A percentile compares a stretch with the other conserved stretches of the same genome.
phyloP scores from a whole-genome alignment of 2,797 vertebrate species.

The Macropodus opercularis region DNA sequence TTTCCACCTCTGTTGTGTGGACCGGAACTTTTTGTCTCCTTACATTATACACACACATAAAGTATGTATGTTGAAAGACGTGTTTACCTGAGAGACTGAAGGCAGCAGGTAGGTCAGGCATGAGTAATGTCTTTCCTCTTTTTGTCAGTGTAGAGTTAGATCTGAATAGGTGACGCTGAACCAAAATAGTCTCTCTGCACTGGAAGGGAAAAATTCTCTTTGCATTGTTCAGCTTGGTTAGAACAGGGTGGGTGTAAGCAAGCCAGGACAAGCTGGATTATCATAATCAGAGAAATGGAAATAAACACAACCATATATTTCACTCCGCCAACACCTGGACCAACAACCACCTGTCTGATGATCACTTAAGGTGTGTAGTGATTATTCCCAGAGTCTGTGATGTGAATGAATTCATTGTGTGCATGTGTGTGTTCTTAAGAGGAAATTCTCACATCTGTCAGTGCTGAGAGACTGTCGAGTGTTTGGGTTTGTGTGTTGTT shows the following conservation, averaged over 20 bases:
- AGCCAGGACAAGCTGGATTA: slow-evolving; percentile 68
- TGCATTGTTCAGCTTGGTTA: slow-evolving; percentile 50
- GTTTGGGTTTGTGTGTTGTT: slow-evolving; percentile 26
- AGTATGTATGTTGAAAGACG: slow-evolving; percentile 9
- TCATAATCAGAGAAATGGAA: slow-evolving; percentile 63
- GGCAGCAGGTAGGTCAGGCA: slow-evolving; percentile 10
- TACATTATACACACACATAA: background rate
- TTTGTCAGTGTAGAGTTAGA: slow-evolving; percentile 23
- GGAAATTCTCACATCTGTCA: slow-evolving; percentile 62
- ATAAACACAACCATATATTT: slow-evolving; percentile 57
- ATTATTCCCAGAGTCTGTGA: slow-evolving; percentile 56
- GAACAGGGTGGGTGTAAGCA: slow-evolving; percentile 46
- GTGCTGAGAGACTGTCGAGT: slow-evolving; percentile 37
- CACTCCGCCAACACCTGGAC: slow-evolving; percentile 67
- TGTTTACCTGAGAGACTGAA: slow-evolving; percentile 17
- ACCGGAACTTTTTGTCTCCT: background rate
- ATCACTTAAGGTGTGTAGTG: slow-evolving; percentile 49
- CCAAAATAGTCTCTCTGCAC: slow-evolving; percentile 13
- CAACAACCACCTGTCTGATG: slow-evolving; percentile 68
- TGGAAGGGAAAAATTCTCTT: slow-evolving; percentile 33
- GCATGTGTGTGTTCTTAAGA: slow-evolving; percentile 13
- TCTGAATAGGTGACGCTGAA: slow-evolving; percentile 38
- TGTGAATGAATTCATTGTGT: slow-evolving; percentile 67
- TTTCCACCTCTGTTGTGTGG: background rate
- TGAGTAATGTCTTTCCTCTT: slow-evolving; percentile 24